Percentiles rank a stretch among this genome's conserved stretches.
Evolutionary conservation across 1,140 invertebrate genomes (phyloP).

Genomic region (Philopotamus ludificatus): DNA sequence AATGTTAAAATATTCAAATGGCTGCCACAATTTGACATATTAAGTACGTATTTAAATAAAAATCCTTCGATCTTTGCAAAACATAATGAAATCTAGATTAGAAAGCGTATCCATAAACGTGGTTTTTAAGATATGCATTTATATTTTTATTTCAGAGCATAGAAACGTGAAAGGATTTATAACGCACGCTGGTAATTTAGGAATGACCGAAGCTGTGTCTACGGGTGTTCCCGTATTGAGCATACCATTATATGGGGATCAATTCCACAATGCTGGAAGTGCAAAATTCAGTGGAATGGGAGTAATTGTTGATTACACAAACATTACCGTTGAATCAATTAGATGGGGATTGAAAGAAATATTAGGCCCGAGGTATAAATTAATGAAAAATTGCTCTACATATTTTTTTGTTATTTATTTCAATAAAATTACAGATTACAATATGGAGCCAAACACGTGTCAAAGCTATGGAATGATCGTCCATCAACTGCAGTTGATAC

Average conservation of each 20-base stretch:
- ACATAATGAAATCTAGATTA: neutral
- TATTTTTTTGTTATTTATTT: neutral
- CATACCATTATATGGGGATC: constrained; percentile 62
- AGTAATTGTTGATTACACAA: constrained; percentile 56
- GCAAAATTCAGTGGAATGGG: constrained; percentile 51
- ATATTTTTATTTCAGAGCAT: constrained; percentile 56
- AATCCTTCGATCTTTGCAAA: neutral
- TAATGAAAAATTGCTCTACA: neutral
- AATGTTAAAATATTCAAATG: constrained; percentile 45
- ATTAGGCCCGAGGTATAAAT: constrained; percentile 58
- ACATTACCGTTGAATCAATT: constrained; percentile 60
- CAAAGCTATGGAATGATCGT: constrained; percentile 57
- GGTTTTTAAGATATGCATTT: neutral
- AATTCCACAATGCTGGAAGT: constrained; percentile 49
- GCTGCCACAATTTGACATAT: constrained; percentile 48
- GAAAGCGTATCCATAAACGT: neutral
- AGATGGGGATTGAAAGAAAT: constrained; percentile 56
- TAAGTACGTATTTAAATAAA: constrained; percentile 43
- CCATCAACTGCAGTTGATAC: constrained; percentile 55
- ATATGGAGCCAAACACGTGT: constrained; percentile 48
- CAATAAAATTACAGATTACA: constrained; percentile 43
- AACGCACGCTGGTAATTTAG: constrained; percentile 63
- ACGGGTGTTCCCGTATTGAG: constrained; percentile 62
- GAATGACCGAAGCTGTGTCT: constrained; percentile 61
- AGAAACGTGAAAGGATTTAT: constrained; percentile 60